Evolutionary conservation across 2,888 invertebrate genomes (phyloP).

Genomic region (Allacma fusca): DNA sequence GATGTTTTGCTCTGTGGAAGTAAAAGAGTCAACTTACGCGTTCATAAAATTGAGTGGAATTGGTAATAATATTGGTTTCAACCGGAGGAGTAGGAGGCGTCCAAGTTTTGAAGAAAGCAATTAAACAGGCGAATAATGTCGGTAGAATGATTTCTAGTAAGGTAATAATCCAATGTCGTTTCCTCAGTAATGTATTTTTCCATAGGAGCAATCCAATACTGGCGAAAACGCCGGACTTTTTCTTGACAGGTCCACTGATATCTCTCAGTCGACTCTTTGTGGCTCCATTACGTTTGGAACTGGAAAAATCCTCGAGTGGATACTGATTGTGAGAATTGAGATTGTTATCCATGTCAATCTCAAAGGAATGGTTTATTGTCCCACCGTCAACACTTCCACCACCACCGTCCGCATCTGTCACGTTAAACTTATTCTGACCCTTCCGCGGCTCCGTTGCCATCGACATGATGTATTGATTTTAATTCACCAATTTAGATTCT

Average conservation of each 20-base stretch:
- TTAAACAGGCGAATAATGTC: conserved; percentile 54
- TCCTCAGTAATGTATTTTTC: conserved; percentile 60
- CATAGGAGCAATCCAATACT: conserved; percentile 58
- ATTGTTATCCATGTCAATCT: conserved; percentile 38
- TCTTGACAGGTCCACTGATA: conserved; percentile 3
- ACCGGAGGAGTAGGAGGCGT: conserved; percentile 38
- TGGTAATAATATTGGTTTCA: conserved; percentile 34
- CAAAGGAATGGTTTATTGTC: conserved; percentile 21
- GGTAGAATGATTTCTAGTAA: conserved; percentile 59
- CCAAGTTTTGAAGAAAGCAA: conserved; percentile 47
- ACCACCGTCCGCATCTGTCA: conserved; percentile 19
- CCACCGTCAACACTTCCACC: conserved; percentile 16
- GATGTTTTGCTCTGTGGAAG: too few species aligned
- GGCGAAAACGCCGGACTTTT: conserved; percentile 17
- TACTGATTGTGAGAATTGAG: conserved; percentile 20
- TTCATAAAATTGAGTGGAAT: conserved; percentile 37
- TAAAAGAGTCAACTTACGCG: conserved; percentile 19
- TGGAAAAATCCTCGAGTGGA: neutral
- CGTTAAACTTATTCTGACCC: conserved; percentile 35
- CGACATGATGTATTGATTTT: conserved; percentile 30
- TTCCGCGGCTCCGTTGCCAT: conserved; percentile 34
- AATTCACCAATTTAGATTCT: neutral
- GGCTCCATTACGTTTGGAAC: conserved; percentile 13
- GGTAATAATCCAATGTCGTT: conserved; percentile 59
- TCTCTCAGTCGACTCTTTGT: neutral